Base-by-base conservation (phyloP, 2,797 vertebrate genomes). In the Ara ararauna region DNA sequence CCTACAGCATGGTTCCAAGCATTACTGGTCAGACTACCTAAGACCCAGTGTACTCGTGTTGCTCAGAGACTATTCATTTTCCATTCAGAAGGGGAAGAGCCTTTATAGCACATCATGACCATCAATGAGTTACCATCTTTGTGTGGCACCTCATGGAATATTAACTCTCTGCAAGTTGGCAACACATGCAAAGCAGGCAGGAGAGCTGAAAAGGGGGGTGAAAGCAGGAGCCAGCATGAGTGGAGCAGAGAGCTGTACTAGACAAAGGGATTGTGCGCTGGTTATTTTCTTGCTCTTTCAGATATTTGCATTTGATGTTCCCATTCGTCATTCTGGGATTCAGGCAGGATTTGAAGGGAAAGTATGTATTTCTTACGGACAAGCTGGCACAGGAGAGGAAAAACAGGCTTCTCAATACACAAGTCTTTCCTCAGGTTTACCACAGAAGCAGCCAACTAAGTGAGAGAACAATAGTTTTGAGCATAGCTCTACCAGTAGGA, bases 241-340 rank as follows among this genome's bases (percentile, higher is more conserved):
- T 17, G 48, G 56, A 29, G 34, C 84, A 78, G 81, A 48, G 82
- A 71, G 66, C 68, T 68, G 30, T 3, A 36, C 11, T 38, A 62
- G 53, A 93, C 91, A 96, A 85, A 30, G 56, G 64, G 84, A 75
- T 56, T 92, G 62, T 93, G 61, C 13, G 56, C 13, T 86, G 68
- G 27, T 75, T 91, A 40, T 96, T 96, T 95, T 89, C 91, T 85
- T 94, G 72, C 87, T 95, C 89, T 91, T 95, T 95, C 65, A 42
- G 50, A 10, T 94, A 76, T 90, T 93, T 95, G 71, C 60, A 36
- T 86, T 90, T 36, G 42, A 65, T 74, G 75, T 40, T 47, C 74
- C 3, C 2, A 1, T 89, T 76, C 7, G 1, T 84, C 34, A 4
- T 85, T 42, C 67, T 66, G 78, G 67, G 36, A 71, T 60, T 87